Conservation (phyloP, 1,140 invertebrate species). For the Thaumatotibia leucotreta region DNA sequence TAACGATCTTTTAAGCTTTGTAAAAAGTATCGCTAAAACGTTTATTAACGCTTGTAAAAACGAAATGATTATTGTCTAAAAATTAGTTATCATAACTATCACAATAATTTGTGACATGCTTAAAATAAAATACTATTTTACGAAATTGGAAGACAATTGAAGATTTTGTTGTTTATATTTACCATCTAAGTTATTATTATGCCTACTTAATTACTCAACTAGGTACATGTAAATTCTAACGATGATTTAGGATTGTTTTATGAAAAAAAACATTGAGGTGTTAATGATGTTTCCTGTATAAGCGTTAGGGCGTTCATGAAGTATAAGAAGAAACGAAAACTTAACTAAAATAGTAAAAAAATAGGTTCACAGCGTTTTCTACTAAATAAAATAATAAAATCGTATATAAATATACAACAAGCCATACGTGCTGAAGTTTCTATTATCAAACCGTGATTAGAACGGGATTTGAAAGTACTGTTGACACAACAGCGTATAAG, state of each 20-base stretch:
- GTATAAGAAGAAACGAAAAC: not conserved
- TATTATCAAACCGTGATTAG: too few relatives aligned
- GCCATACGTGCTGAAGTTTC: not conserved
- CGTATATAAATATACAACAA: too few relatives aligned
- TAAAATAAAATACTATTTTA: conserved; percentile 36
- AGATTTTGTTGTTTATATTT: conserved; percentile 46
- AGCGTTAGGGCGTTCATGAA: conserved; percentile 33
- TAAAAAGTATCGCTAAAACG: not conserved
- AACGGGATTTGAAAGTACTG: too few relatives aligned
- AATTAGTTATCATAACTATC: conserved; percentile 18
- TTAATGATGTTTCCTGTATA: conserved; percentile 34
- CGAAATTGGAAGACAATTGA: conserved; percentile 50
- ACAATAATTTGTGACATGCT: conserved; percentile 37
- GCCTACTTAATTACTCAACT: conserved; percentile 22
- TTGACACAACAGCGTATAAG: too few relatives aligned
- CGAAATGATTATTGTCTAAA: not conserved
- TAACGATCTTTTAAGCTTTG: not conserved
- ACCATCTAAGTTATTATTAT: conserved; percentile 38
- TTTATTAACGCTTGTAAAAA: not conserved
- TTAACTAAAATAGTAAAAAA: not conserved
- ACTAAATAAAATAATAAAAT: too few relatives aligned
- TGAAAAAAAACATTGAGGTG: not conserved
- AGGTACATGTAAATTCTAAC: conserved; percentile 11
- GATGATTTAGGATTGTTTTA: conserved; percentile 14
- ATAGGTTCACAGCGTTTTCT: too few relatives aligned